phyloP scores from a whole-genome alignment of 2,113 vertebrate species.

The Rhadina sibilatrix region DNA sequence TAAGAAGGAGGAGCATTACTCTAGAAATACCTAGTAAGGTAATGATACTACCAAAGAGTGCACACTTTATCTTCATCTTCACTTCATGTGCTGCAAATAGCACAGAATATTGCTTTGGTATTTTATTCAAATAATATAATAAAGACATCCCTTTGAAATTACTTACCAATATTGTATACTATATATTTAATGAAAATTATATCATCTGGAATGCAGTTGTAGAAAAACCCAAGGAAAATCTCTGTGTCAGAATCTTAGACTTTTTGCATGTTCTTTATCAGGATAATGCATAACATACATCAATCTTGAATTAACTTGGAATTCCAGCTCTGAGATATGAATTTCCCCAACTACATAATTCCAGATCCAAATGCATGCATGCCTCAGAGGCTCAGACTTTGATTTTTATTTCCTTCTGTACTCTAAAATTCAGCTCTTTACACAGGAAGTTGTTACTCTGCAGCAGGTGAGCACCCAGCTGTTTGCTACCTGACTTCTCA shows the following conservation, averaged over 20 bases:
- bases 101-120: not conserved
- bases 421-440: not conserved
- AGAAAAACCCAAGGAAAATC: not conserved
- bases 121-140: not conserved
- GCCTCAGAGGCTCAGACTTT: not conserved
- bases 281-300: rapidly evolving
- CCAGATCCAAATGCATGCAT: not conserved
- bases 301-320: not conserved
- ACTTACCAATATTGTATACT: not conserved
- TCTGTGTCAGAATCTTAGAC: not conserved
- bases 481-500: not conserved
- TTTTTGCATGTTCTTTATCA: not conserved
- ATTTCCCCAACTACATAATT: not conserved
- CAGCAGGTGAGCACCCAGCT: not conserved
- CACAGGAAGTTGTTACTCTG: not conserved
- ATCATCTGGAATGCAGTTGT: not conserved
- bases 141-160: not conserved
- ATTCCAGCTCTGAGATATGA: not conserved
- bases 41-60: not conserved
- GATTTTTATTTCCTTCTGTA: not conserved
- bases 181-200: not conserved
- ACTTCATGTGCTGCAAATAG: not conserved
- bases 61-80: not conserved
- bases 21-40: not conserved
- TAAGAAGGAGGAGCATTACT: not conserved